These are phyloP conservation scores for Platyscapa corneri DNA, from an alignment of 1,140 invertebrate genomes.

Conservation along the genomic window DNA sequence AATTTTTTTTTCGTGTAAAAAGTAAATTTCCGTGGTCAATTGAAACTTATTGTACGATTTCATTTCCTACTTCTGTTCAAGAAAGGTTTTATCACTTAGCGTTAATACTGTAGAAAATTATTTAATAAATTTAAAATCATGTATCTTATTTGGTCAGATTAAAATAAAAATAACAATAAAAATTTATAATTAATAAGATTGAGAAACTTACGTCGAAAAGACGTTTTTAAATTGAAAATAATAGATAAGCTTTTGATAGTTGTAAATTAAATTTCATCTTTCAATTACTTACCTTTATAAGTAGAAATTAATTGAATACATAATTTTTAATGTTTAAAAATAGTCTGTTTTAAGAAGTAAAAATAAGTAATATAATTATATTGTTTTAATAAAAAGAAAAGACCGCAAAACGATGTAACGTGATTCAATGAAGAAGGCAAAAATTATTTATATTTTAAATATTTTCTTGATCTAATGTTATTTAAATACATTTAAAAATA, in stretches of 20 bases:
- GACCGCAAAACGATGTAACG: too few relatives aligned
- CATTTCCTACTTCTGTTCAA: neutral
- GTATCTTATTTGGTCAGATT: too few relatives aligned
- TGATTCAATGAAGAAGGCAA: too few relatives aligned
- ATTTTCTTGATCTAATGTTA: too few relatives aligned
- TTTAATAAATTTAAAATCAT: too few relatives aligned
- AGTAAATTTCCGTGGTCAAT: neutral
- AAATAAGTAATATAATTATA: too few relatives aligned
- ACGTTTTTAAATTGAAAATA: neutral
- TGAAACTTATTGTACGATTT: neutral
- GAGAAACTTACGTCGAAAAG: neutral
- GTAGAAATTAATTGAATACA: neutral
- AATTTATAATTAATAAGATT: neutral
- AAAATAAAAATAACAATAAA: too few relatives aligned
- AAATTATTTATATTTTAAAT: too few relatives aligned
- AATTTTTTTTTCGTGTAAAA: conserved; percentile 1
- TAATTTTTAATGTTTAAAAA: neutral
- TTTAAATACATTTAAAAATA: too few relatives aligned
- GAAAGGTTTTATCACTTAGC: neutral
- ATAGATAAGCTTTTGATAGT: neutral
- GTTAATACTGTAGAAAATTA: neutral
- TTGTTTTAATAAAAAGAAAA: too few relatives aligned
- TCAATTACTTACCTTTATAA: neutral
- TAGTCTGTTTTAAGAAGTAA: neutral
- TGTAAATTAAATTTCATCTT: neutral